Base-by-base conservation (phyloP, 2,113 vertebrate species). In the Triplophysa dalaica region DNA sequence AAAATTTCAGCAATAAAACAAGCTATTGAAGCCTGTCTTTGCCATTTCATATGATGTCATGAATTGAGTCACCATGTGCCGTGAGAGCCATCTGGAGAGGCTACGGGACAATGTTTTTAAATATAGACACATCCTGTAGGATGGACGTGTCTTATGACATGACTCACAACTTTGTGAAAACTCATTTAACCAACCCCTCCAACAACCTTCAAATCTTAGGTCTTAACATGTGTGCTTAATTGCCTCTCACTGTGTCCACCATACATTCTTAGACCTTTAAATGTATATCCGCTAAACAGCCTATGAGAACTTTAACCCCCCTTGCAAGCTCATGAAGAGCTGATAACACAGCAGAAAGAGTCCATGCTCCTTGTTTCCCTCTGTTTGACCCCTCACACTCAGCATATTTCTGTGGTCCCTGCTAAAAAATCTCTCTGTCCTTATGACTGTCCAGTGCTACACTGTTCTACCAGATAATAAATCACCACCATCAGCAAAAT, bases 1-100 rank as follows among this genome's bases (percentile, higher is more conserved):
- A 85, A 87, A 88, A 79, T 85, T 89, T 82, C 81, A 85, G 85
- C 79, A 56, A 88, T 90, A 90, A 93, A 91, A 87, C 89, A 88
- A 80, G 64, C 85, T 84, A 89, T 87, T 92, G 88, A 92, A 83
- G 56, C 48, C 52, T 67, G 58, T 82, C 52, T 77, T 77, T 87
- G 85, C 85, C 87, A 81, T 87, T 85, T 81, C 80, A 78, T 75
- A 75, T 90, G 86, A 90, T 81, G 87, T 87, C 84, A 86, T 83
- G 52, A 77, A 79, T 70, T 19, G 83, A 85, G 81, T 80, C 66
- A 79, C 78, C 76, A 43, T 50, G 60, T 33, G 73, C 16, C 2
- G 22, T 17, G 70, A 60, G 58, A 63, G 60, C 38, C 22, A 76
- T 14, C 17, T 64, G 19, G 73, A 22, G 24, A 13, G 2, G 10